Conservation (phyloP, 2,888 invertebrate species). For the Eupithecia centaureata region DNA sequence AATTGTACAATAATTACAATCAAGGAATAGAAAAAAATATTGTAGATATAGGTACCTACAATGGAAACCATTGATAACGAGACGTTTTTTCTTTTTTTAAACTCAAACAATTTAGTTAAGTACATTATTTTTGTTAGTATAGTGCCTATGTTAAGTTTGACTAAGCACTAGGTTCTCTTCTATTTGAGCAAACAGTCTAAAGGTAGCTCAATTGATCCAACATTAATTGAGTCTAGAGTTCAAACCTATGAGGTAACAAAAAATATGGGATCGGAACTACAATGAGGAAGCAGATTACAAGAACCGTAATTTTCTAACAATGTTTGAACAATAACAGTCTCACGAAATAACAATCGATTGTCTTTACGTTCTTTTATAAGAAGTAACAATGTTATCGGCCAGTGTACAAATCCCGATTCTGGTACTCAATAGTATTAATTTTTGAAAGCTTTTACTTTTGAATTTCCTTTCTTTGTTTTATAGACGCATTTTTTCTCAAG, state of each 20-base stretch:
- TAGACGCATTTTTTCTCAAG: neutral
- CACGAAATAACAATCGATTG: slow-evolving; percentile 70
- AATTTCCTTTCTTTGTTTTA: neutral
- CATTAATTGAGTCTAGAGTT: neutral
- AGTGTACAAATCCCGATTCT: slow-evolving; percentile 19
- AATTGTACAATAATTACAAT: too few relatives aligned
- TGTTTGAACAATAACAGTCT: slow-evolving; percentile 46
- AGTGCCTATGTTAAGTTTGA: too few relatives aligned
- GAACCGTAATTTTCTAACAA: slow-evolving; percentile 40
- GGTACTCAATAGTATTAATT: slow-evolving; percentile 5
- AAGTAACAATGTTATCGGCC: slow-evolving; percentile 50
- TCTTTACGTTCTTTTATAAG: slow-evolving; percentile 58
- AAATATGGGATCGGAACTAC: slow-evolving; percentile 36
- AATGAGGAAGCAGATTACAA: slow-evolving; percentile 40
- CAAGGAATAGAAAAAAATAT: too few relatives aligned
- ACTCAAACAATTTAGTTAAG: too few relatives aligned
- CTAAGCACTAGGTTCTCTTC: too few relatives aligned
- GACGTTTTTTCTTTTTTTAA: too few relatives aligned
- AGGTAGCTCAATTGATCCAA: neutral
- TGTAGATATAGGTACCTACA: too few relatives aligned
- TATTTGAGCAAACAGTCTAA: too few relatives aligned
- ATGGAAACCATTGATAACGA: too few relatives aligned
- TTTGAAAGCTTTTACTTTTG: neutral
- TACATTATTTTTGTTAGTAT: too few relatives aligned
- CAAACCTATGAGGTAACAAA: slow-evolving; percentile 9